Percentiles rank a stretch among this genome's conserved stretches.
phyloP scores from a whole-genome alignment of 2,797 vertebrate species.

The Crocidura indochinensis region DNA sequence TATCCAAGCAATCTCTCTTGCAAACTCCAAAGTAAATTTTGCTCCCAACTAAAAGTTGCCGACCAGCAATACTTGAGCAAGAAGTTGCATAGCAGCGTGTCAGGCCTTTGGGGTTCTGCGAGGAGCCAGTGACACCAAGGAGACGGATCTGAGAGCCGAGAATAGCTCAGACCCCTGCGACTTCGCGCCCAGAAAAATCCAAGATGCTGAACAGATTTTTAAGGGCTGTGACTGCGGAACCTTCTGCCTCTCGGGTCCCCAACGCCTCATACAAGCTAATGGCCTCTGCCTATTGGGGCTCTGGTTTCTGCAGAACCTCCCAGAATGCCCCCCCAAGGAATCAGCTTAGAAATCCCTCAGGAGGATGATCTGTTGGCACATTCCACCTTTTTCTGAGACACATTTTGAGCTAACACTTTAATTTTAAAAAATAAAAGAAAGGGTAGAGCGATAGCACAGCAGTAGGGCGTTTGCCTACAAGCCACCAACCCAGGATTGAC shows the following conservation, averaged over 20 bases:
- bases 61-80: background rate
- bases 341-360: slow-evolving; percentile 73
- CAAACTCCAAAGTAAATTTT: slow-evolving; percentile 33
- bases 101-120: slow-evolving; percentile 34
- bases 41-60: background rate
- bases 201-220: slow-evolving; percentile 77
- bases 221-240: slow-evolving; percentile 63
- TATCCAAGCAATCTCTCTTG: background rate
- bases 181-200: slow-evolving; percentile 66
- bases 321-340: slow-evolving; percentile 76
- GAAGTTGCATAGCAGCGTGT: background rate
- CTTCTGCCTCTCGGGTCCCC: slow-evolving; percentile 79
- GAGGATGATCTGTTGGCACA: slow-evolving; percentile 31
- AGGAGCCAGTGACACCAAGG: slow-evolving; percentile 33
- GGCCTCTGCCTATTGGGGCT: slow-evolving; percentile 73
- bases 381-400: slow-evolving; percentile 66
- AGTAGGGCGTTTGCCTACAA: too few species aligned
- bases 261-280: slow-evolving; percentile 75
- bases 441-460: too few species aligned
- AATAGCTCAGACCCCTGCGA: slow-evolving; percentile 73
- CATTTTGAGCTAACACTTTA: slow-evolving; percentile 33
- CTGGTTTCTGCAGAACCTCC: slow-evolving; percentile 74
- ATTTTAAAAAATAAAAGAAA: background rate
- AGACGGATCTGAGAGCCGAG: slow-evolving; percentile 22
- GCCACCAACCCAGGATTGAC: too few species aligned